phyloP scores from a whole-genome alignment of 2,888 invertebrate genomes.

The Stramonita haemastoma region DNA sequence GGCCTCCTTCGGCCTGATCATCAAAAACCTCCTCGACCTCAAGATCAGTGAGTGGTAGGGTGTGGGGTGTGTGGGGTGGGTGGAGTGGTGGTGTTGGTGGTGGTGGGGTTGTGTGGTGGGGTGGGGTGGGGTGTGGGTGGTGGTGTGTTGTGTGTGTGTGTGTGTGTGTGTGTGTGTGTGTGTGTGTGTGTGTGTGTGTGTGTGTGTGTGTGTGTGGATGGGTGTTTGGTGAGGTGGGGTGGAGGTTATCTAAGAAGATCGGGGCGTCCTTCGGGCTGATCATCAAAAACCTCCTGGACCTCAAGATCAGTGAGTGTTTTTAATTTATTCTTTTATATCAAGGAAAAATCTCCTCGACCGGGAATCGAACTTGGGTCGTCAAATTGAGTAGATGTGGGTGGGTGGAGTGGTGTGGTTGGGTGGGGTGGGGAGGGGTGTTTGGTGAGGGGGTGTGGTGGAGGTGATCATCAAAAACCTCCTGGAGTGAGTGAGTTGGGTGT shows the following conservation, averaged over 20 bases:
- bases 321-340: too few relatives aligned
- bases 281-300: conserved; percentile 61
- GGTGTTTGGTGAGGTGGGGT: neutral
- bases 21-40: conserved; percentile 61
- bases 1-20: conserved; percentile 63
- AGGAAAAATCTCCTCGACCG: too few relatives aligned
- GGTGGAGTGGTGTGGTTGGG: too few relatives aligned
- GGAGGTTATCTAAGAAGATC: conserved; percentile 40
- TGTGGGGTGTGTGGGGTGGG: neutral
- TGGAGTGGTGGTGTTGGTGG: neutral
- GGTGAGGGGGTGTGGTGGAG: conserved; percentile 39
- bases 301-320: conserved; percentile 57
- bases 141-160: neutral
- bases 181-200: neutral
- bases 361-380: too few relatives aligned
- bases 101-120: neutral
- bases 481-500: conserved; percentile 54
- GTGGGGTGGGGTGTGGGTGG: neutral
- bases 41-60: conserved; percentile 52
- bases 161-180: neutral
- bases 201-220: neutral
- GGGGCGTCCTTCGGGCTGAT: conserved; percentile 65
- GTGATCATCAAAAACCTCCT: conserved; percentile 61
- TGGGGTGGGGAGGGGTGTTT: too few relatives aligned
- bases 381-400: too few relatives aligned